Base-by-base conservation (phyloP, 2,797 vertebrate genomes). In the Ceyx erithaca region DNA sequence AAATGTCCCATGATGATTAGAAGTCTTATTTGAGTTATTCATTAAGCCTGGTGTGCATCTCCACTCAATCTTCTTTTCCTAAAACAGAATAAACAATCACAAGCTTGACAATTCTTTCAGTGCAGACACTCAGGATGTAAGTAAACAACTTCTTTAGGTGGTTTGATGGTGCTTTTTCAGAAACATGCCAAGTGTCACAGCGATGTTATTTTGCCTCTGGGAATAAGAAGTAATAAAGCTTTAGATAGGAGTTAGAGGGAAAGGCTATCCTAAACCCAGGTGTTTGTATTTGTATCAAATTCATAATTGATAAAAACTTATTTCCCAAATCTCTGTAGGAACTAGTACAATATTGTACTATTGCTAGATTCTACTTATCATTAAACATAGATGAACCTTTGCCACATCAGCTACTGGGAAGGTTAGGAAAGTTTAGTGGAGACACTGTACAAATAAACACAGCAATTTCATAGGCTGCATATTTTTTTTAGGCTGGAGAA, bases 41-140 rank as follows among this genome's bases (percentile, higher is more conserved):
- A 67, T 90, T 89, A 59, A 78, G 68, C 10, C 4, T 92, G 51
- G 14, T 43, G 25, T 82, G 48, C 30, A 76, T 94, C 89, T 70
- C 81, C 41, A 41, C 62, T 89, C 88, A 71, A 40, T n/a, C 15
- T 75, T 55, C 35, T 87, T 49, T 85, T 78, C 14, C 40, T 89
- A 57, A 80, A 95, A 70, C 33, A 85, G 84, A 90, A 94, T 51
- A 93, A 96, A 88, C 57, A 40, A 80, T 78, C 84, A 31, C 45
- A 93, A 72, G 26, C 6, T 62, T 89, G 49, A 76, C 71, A 33
- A 52, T 83, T 35, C 18, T 93, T 93, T 80, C 48, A 28, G 58
- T 80, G 87, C 82, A 84, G 59, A 63, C 86, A 14, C 15, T 71
- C 31, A 20, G 43, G 58, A 48, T 30, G 30, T 71, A 90, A 94